These are phyloP conservation scores for Platysternon megacephalum DNA, from an alignment of 2,113 vertebrate species.

Conservation along the genomic window DNA sequence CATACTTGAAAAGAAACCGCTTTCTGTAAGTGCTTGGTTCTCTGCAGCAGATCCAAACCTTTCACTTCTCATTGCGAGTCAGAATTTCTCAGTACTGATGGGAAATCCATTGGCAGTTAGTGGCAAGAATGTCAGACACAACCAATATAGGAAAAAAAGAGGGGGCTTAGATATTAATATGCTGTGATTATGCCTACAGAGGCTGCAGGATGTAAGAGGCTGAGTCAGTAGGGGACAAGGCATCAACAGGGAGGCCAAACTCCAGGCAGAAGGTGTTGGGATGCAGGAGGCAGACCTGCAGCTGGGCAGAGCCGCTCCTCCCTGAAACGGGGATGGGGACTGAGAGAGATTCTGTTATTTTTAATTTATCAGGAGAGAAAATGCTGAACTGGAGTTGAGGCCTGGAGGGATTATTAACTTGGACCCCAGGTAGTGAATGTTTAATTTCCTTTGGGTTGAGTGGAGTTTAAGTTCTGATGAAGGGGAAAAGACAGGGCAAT, in stretches of 20 bases:
- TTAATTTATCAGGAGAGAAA: not conserved
- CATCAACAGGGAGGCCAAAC: not conserved
- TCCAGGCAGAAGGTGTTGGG: not conserved
- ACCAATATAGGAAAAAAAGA: not conserved
- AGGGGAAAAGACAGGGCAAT: not conserved
- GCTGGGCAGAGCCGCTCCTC: not conserved
- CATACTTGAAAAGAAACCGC: fast-evolving
- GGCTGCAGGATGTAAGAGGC: not conserved
- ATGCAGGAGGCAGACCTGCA: not conserved
- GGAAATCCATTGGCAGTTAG: not conserved
- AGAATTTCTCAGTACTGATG: not conserved
- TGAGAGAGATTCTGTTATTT: not conserved
- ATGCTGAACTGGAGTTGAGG: not conserved
- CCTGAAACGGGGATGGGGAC: not conserved
- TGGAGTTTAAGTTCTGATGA: not conserved
- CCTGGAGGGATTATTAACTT: not conserved
- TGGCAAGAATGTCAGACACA: not conserved
- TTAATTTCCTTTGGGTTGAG: not conserved
- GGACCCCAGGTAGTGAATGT: not conserved
- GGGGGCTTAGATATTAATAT: not conserved
- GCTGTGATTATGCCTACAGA: not conserved
- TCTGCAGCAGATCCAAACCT: not conserved
- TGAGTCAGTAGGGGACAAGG: not conserved
- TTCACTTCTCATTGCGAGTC: not conserved
- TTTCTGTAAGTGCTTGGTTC: not conserved